Conservation (phyloP, 2,888 invertebrate genomes). For the Aphodius granarius region DNA sequence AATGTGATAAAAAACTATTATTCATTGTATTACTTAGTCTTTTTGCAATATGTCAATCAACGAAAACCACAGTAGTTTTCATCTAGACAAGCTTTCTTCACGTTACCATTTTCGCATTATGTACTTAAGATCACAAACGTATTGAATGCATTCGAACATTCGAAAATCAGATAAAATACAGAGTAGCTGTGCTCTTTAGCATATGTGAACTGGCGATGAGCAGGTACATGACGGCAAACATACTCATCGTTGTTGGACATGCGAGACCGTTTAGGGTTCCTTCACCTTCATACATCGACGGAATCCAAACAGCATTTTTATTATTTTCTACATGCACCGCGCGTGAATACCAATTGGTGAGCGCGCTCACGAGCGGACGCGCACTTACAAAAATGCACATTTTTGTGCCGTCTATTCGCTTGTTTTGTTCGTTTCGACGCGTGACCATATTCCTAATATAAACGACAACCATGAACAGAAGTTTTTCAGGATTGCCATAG, state of each 20-base stretch:
- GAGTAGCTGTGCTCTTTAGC: constrained; percentile 20
- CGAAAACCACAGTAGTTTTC: no score
- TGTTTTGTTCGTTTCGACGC: not conserved
- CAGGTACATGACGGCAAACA: constrained; percentile 39
- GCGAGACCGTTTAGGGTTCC: constrained; percentile 45
- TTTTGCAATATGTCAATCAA: no score
- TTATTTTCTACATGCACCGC: constrained; percentile 16
- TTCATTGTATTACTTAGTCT: no score
- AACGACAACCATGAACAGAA: not conserved
- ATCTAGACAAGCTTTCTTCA: not conserved
- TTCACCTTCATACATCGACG: constrained; percentile 43
- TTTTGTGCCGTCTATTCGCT: not conserved
- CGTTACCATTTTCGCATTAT: no score
- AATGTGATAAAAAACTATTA: no score
- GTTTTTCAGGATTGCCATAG: no score
- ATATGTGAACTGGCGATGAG: constrained; percentile 19
- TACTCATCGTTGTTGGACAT: constrained; percentile 44
- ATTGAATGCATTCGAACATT: not conserved
- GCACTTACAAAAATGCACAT: not conserved
- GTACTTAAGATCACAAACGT: not conserved
- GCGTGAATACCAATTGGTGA: constrained; percentile 22
- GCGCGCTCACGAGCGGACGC: not conserved
- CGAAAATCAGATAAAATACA: constrained; percentile 21
- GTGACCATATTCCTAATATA: not conserved
- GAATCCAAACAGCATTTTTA: constrained; percentile 43